A percentile compares a stretch with the other conserved stretches of the same genome.
Evolutionary conservation across 2,888 invertebrate genomes (phyloP).

Genomic region (Cerceris ruficornis): DNA sequence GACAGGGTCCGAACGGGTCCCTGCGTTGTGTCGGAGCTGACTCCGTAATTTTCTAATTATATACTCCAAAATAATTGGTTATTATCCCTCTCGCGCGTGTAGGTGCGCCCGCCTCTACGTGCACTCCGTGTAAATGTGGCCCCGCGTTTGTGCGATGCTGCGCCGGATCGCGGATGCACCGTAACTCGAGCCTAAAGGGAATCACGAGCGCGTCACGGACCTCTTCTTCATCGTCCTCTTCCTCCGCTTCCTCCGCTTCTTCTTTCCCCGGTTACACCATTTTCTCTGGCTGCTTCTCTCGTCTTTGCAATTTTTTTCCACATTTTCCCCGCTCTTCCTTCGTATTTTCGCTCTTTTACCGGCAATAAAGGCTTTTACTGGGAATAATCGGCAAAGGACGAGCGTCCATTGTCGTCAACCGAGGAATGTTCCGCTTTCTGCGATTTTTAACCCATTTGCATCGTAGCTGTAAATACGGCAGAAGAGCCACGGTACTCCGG

Average conservation of each 20-base stretch:
- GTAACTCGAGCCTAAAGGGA: slow-evolving; percentile 73
- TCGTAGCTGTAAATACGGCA: too few relatives aligned
- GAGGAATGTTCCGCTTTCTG: too few relatives aligned
- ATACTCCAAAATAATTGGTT: slow-evolving; percentile 81
- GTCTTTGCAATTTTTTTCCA: slow-evolving; percentile 4
- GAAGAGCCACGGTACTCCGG: too few relatives aligned
- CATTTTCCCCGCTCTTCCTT: background rate
- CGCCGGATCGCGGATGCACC: slow-evolving; percentile 68
- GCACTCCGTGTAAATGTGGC: too few relatives aligned
- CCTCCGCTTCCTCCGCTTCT: slow-evolving; percentile 1
- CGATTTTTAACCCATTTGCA: too few relatives aligned
- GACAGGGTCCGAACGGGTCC: slow-evolving; percentile 59
- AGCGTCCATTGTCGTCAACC: too few relatives aligned
- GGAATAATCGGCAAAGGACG: too few relatives aligned
- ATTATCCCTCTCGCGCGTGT: slow-evolving; percentile 74
- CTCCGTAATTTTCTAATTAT: slow-evolving; percentile 81
- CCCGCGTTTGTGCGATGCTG: slow-evolving; percentile 58
- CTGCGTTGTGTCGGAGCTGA: slow-evolving; percentile 74
- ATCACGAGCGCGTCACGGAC: slow-evolving; percentile 76
- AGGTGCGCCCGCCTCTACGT: slow-evolving; percentile 30
- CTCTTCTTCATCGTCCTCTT: slow-evolving; percentile 16
- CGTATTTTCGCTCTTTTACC: background rate
- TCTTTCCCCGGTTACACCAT: slow-evolving; percentile 5
- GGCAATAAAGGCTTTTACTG: too few relatives aligned
- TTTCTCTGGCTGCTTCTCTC: background rate